Evolutionary conservation across 1,140 invertebrate genomes (phyloP).

Genomic region (Ceratosolen solmsi): DNA sequence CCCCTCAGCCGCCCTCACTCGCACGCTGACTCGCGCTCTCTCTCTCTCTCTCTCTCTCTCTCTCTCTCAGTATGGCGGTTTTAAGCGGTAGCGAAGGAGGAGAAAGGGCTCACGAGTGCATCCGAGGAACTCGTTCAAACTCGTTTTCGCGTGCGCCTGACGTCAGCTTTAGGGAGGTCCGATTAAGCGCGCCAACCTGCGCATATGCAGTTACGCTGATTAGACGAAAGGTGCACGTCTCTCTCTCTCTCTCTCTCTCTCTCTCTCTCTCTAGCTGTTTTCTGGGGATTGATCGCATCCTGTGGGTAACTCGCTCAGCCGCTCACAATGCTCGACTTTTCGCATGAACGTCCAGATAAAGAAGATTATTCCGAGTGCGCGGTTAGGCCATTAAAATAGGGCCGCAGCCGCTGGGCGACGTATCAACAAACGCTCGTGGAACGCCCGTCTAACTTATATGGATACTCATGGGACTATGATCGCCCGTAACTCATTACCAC

Average conservation of each 20-base stretch:
- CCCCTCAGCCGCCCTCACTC: not conserved
- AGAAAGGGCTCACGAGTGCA: not conserved
- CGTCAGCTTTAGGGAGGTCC: conserved; percentile 40
- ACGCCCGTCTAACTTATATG: not conserved
- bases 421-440: not conserved
- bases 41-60: not conserved
- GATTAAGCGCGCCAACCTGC: not conserved
- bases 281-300: conserved; percentile 22
- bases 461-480: not conserved
- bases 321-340: not conserved
- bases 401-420: not conserved
- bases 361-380: not conserved
- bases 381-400: not conserved
- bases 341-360: not conserved
- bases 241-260: not conserved
- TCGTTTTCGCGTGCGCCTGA: conserved; percentile 52
- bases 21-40: not conserved
- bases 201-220: conserved; percentile 31
- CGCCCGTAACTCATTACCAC: not conserved
- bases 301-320: not conserved
- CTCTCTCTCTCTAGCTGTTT: not conserved
- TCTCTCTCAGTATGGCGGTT: no score
- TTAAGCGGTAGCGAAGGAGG: not conserved
- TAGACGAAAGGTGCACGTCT: not conserved
- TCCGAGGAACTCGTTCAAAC: conserved; percentile 52